Percentiles rank a stretch among this genome's conserved stretches.
These are phyloP conservation scores for Drosophila cognata DNA, from an alignment of 2,888 invertebrate species.

Conservation along the genomic window DNA sequence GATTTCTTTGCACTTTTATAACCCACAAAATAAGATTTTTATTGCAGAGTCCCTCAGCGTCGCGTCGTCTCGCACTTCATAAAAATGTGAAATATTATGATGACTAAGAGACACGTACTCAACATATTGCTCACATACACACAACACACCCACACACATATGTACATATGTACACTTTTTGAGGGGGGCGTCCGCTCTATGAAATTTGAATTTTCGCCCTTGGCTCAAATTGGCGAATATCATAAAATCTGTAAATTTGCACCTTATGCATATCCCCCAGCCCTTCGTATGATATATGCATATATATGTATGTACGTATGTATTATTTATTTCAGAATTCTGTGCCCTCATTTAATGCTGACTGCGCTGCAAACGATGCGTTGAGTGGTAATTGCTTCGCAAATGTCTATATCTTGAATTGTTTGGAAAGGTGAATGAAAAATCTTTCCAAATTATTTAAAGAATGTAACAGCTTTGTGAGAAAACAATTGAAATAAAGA, in stretches of 20 bases:
- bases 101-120: slow-evolving; percentile 70
- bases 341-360: slow-evolving; percentile 40
- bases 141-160: not conserved
- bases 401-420: slow-evolving; percentile 25
- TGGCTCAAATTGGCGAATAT: slow-evolving; percentile 46
- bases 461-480: not conserved
- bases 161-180: not conserved
- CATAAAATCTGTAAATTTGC: slow-evolving; percentile 47
- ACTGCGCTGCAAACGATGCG: slow-evolving; percentile 36
- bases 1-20: slow-evolving; percentile 68
- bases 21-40: slow-evolving; percentile 77
- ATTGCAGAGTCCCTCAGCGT: slow-evolving; percentile 65
- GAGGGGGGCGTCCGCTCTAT: slow-evolving; percentile 13
- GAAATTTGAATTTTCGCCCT: slow-evolving; percentile 34
- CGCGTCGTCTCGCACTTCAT: slow-evolving; percentile 71
- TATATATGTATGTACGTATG: slow-evolving; percentile 7
- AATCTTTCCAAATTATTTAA: not conserved
- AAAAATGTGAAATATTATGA: slow-evolving; percentile 80
- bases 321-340: slow-evolving; percentile 21
- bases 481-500: not conserved
- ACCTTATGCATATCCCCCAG: slow-evolving; percentile 28
- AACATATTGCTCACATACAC: slow-evolving; percentile 45
- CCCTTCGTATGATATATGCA: slow-evolving; percentile 28
- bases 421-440: slow-evolving; percentile 6
- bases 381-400: slow-evolving; percentile 43